Base-by-base conservation (phyloP, 2,113 vertebrate species). In the Cynocephalus volans region DNA sequence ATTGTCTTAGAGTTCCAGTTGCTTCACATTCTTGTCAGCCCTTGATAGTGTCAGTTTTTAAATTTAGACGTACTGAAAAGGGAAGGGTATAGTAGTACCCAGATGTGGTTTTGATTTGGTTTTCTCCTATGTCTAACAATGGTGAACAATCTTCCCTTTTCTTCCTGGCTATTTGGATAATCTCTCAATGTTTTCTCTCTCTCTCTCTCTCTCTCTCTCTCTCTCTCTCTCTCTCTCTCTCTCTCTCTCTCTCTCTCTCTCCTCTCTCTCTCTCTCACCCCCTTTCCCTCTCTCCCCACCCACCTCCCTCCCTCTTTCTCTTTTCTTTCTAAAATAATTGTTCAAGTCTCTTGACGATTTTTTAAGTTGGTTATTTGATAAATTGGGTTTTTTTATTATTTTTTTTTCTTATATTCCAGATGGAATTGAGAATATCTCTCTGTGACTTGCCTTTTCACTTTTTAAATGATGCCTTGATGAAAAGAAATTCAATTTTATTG, bases 401-500 rank as follows among this genome's bases (percentile, higher is more conserved):
- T 69, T 75, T 5, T 19, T 54, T 62, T 31, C 18, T 86, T 94
- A 81, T 52, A 33, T 88, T 88, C 45, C 69, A 31, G 17, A 36
- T 79, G 72, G 28, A 88, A 72, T 79, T 86, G 21, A 93, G 17
- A 72, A 19, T 77, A 19, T 82, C 5, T 45, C 31, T 75, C 9
- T 14, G 5, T 14, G 5, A 6, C 45, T 87, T 94, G 23, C 9
- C 17, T 65, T 85, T 92, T 77, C 9, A 70, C 6, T 62, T 50
- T 86, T 7, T 54, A 70, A 50, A 41, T 80, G 64, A 9, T 86
- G 33, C 13, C 31, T 89, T 45, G 28, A 87, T n/a, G 62, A 50
- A 86, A 86, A 80, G 23, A 84, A 80, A 65, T 75, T 54, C 19
- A 80, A 33, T 19, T 81, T 92, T 76, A 87, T 41, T 88, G 83